Evolutionary conservation across 2,113 vertebrate genomes (phyloP).

Genomic region (Boulengeromyrus knoepffleri): DNA sequence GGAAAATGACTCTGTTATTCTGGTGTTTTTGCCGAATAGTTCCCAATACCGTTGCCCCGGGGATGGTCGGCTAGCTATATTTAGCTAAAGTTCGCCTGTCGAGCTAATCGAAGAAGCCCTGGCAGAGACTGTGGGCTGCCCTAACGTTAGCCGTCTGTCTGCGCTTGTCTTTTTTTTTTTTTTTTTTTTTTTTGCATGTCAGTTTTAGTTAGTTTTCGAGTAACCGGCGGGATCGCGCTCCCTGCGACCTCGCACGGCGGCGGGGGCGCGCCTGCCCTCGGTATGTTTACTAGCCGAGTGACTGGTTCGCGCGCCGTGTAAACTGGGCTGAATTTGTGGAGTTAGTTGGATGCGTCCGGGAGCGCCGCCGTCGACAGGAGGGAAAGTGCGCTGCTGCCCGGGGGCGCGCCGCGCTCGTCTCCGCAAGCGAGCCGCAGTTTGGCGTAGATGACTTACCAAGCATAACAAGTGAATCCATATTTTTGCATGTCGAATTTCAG

Average conservation of each 20-base stretch:
- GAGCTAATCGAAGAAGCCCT: neutral
- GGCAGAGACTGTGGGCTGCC: neutral
- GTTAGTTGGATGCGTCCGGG: neutral
- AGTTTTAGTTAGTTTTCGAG: conserved; percentile 28
- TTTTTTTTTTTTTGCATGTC: conserved; percentile 22
- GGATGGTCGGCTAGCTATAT: neutral
- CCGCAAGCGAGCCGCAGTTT: conserved; percentile 1
- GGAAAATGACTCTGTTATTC: neutral
- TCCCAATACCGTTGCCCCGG: neutral
- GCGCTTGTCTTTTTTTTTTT: neutral
- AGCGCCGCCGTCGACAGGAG: neutral
- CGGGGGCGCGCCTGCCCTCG: conserved; percentile 15
- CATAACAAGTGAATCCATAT: neutral
- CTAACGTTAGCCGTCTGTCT: neutral
- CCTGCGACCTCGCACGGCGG: conserved; percentile 20
- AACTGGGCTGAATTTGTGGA: neutral
- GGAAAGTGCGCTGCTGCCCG: neutral
- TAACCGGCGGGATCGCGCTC: conserved; percentile 30
- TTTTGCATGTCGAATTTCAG: neutral
- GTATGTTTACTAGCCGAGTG: conserved; percentile 12
- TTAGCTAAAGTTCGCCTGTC: neutral
- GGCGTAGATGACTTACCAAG: neutral
- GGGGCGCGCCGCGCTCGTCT: conserved; percentile 14
- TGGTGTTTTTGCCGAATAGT: neutral
- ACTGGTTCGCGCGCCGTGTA: neutral